Conservation (phyloP, 2,113 vertebrate genomes). For the Okapia johnstoni region DNA sequence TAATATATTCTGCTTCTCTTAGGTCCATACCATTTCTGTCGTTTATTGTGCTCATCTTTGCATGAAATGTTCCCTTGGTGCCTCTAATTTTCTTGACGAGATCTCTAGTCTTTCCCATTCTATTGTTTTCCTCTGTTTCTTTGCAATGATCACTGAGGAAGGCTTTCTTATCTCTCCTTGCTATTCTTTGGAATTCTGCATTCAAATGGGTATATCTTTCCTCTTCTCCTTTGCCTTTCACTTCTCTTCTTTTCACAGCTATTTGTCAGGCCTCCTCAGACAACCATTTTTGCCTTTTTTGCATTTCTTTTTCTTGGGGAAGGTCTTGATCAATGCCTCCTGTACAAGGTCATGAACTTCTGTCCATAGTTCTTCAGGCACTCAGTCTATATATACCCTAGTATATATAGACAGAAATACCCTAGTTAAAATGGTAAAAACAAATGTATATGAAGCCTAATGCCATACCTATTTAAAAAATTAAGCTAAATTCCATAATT, state of each 20-base stretch:
- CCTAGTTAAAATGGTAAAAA: neutral
- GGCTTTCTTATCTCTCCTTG: neutral
- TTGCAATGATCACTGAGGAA: neutral
- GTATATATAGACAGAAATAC: neutral
- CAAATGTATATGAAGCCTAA: neutral
- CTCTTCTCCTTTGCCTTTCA: neutral
- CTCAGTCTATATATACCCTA: neutral
- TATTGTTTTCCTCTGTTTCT: neutral
- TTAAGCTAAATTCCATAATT: neutral
- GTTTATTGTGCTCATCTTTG: neutral
- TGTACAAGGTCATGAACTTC: neutral
- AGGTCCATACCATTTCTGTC: neutral
- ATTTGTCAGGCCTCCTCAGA: neutral
- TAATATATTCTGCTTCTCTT: neutral
- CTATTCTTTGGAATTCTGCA: neutral
- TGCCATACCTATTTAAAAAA: neutral
- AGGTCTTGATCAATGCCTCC: neutral
- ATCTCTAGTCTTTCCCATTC: neutral
- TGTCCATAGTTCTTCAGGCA: neutral
- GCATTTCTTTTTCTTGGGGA: neutral
- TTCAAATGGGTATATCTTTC: neutral
- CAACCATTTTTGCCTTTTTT: neutral
- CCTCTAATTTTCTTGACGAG: neutral
- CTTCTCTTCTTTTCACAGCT: neutral
- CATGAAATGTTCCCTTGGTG: neutral